Evolutionary conservation across 2,888 invertebrate genomes (phyloP).

Genomic region (Gnatocerus cornutus): DNA sequence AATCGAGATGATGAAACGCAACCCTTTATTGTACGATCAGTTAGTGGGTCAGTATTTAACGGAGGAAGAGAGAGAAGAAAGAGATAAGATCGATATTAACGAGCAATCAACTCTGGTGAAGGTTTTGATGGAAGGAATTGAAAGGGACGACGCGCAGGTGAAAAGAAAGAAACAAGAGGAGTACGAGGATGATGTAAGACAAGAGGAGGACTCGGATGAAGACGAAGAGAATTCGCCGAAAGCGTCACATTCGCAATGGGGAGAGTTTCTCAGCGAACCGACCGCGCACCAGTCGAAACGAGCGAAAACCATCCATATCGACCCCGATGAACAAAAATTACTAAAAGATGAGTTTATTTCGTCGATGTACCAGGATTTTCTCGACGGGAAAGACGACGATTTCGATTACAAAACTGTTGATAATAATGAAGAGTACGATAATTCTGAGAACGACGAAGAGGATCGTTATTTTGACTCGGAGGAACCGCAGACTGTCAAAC

Average conservation of each 20-base stretch:
- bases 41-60: constrained; percentile 90
- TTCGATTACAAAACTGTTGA: constrained; percentile 91
- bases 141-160: constrained; percentile 80
- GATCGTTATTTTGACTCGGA: constrained; percentile 94
- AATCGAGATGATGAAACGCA: constrained; percentile 93
- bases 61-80: constrained; percentile 80
- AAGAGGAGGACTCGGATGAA: constrained; percentile 63
- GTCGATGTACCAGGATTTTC: constrained; percentile 88
- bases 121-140: constrained; percentile 87
- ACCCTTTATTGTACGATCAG: constrained; percentile 92
- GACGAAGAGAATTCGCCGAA: constrained; percentile 52
- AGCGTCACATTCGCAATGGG: constrained; percentile 57
- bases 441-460: constrained; percentile 86
- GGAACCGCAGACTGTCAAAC: constrained; percentile 74
- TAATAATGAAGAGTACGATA: constrained; percentile 86
- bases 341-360: constrained; percentile 87
- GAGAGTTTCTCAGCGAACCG: constrained; percentile 66
- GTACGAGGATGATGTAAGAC: constrained; percentile 73
- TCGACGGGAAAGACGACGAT: constrained; percentile 86
- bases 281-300: constrained; percentile 52
- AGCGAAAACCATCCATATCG: constrained; percentile 66
- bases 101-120: constrained; percentile 80
- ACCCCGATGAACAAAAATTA: constrained; percentile 77
- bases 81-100: constrained; percentile 77
- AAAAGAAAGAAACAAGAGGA: constrained; percentile 77